Evolutionary conservation across 2,888 invertebrate species (phyloP).

Genomic region (Eudemis profundana): DNA sequence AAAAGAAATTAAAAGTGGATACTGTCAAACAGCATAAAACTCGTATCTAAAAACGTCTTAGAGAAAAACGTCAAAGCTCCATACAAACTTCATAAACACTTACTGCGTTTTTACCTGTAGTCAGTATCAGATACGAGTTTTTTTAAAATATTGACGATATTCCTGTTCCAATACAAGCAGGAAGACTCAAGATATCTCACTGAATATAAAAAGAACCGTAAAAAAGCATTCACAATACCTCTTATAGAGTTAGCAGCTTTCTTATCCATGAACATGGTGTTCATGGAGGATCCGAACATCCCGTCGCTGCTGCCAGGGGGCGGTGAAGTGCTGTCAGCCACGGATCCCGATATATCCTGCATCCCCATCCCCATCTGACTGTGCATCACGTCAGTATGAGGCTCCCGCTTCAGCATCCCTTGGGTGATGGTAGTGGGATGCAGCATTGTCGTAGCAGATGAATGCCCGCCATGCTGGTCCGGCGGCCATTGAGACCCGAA

Average conservation of each 20-base stretch:
- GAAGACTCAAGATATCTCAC: too few species aligned
- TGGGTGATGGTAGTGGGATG: slow-evolving; percentile 67
- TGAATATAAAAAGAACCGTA: neutral
- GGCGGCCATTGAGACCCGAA: slow-evolving; percentile 84
- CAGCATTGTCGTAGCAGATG: slow-evolving; percentile 78
- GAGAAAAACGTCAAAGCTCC: too few species aligned
- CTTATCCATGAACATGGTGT: slow-evolving; percentile 84
- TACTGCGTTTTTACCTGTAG: too few species aligned
- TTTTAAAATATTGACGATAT: too few species aligned
- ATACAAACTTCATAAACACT: too few species aligned
- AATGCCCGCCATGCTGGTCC: slow-evolving; percentile 79
- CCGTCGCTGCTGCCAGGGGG: slow-evolving; percentile 81
- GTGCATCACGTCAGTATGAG: slow-evolving; percentile 72
- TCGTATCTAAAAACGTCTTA: too few species aligned
- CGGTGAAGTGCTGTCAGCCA: slow-evolving; percentile 87
- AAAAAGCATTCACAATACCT: slow-evolving; percentile 74
- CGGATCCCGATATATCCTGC: slow-evolving; percentile 68
- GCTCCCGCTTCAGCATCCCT: slow-evolving; percentile 75
- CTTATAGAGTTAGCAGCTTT: slow-evolving; percentile 88
- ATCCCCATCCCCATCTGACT: slow-evolving; percentile 76
- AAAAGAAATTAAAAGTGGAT: too few species aligned
- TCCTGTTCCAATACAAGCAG: neutral
- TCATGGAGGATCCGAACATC: slow-evolving; percentile 77
- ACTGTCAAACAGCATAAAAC: too few species aligned
- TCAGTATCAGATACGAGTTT: too few species aligned